phyloP scores from a whole-genome alignment of 2,113 vertebrate genomes.

The Saimiri boliviensis region DNA sequence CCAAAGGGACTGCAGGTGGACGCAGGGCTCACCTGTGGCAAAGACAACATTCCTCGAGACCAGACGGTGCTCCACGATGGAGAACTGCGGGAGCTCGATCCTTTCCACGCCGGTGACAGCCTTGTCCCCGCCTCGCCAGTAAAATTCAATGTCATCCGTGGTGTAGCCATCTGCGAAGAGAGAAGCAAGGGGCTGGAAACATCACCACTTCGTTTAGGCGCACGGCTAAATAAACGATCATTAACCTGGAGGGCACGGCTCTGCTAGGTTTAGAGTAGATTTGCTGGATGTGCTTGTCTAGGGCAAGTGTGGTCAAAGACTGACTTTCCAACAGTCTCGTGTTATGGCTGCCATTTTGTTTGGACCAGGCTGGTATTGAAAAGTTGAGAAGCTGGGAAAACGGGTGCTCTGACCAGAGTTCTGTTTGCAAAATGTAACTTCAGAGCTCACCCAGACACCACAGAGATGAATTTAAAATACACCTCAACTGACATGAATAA shows the following conservation, averaged over 20 bases:
- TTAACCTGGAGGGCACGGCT: not conserved
- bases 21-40: slow-evolving; percentile 91
- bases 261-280: not conserved
- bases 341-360: not conserved
- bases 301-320: not conserved
- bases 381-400: not conserved
- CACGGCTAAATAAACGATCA: not conserved
- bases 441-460: not conserved
- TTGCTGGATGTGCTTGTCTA: too few relatives aligned
- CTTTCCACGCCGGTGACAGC: slow-evolving; percentile 96
- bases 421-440: not conserved
- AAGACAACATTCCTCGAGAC: slow-evolving; percentile 98
- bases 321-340: not conserved
- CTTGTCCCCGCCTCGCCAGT: slow-evolving; percentile 96
- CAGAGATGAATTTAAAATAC: not conserved
- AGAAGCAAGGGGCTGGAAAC: slow-evolving; percentile 17
- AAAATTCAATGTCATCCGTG: slow-evolving; percentile 98
- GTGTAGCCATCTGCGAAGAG: slow-evolving; percentile 95
- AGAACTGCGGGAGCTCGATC: slow-evolving; percentile 98
- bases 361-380: not conserved
- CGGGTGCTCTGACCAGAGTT: not conserved
- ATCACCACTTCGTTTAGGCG: rapidly evolving
- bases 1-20: rapidly evolving
- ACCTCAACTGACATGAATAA: not conserved
- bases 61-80: slow-evolving; percentile 96